Evolutionary conservation across 2,888 invertebrate genomes (phyloP).

Genomic region (Luffia ferchaultella): DNA sequence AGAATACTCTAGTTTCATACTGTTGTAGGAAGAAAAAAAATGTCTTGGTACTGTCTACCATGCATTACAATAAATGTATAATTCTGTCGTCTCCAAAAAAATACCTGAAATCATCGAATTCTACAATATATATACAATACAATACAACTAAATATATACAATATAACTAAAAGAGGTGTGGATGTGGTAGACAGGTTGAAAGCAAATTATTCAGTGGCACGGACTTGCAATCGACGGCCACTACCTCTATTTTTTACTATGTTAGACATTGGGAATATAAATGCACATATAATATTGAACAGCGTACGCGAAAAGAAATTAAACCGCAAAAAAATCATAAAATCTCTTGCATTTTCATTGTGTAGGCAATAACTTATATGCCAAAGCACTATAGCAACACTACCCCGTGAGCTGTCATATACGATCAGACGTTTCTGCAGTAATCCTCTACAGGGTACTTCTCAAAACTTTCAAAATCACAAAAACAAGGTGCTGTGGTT

Average conservation of each 20-base stretch:
- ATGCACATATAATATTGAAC: background rate
- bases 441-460: background rate
- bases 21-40: background rate
- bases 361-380: background rate
- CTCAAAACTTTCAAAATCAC: background rate
- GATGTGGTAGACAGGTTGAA: background rate
- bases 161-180: conserved; percentile 11
- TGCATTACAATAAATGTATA: background rate
- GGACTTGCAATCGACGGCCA: conserved; percentile 6
- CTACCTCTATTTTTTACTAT: conserved; percentile 5
- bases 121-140: no score
- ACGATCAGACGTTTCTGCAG: background rate
- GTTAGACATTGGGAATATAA: conserved; percentile 5
- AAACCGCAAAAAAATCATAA: background rate
- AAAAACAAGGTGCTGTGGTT: background rate
- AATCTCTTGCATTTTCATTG: background rate
- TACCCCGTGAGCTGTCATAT: background rate
- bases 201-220: conserved; percentile 5
- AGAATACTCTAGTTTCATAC: background rate
- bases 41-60: background rate
- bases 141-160: no score
- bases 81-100: conserved; percentile 1
- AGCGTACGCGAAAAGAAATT: background rate
- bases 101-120: conserved; percentile 13
- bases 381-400: background rate